Conservation (phyloP, 2,797 vertebrate genomes). For the Pipistrellus nathusii region DNA sequence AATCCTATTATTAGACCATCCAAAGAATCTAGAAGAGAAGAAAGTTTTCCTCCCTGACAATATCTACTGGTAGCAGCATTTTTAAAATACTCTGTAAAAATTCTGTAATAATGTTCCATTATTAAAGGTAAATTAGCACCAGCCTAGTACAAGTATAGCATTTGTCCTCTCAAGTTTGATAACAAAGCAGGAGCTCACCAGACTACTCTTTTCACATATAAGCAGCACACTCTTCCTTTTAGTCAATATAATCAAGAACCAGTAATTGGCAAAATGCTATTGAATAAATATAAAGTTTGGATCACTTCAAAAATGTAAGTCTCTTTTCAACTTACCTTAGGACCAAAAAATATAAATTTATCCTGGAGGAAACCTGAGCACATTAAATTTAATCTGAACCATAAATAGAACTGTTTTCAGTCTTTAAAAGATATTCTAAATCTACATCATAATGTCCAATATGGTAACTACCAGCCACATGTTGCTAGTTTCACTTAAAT, state of each 20-base stretch:
- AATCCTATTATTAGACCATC: neutral
- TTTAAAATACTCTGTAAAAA: neutral
- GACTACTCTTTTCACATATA: neutral
- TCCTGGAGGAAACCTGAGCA: neutral
- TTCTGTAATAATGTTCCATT: neutral
- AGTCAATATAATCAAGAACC: neutral
- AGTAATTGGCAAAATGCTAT: neutral
- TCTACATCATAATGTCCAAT: neutral
- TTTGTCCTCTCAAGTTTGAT: neutral
- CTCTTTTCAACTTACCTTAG: slow-evolving; percentile 33
- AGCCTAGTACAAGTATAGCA: neutral
- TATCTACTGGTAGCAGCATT: neutral
- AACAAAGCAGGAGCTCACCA: neutral
- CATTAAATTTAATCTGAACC: neutral
- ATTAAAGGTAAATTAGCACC: neutral
- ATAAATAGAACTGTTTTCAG: neutral
- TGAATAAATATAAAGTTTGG: neutral
- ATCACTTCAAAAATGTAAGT: neutral
- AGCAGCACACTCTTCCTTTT: neutral
- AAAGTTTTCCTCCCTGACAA: neutral
- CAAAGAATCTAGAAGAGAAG: neutral
- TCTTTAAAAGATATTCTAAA: slow-evolving; percentile 23
- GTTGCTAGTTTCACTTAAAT: neutral
- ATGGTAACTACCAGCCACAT: neutral
- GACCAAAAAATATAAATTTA: neutral